A percentile compares a stretch with the other conserved stretches of the same genome.
These are phyloP conservation scores for Gallinago paraguaiae DNA, from an alignment of 2,113 vertebrate species.

Conservation along the genomic window DNA sequence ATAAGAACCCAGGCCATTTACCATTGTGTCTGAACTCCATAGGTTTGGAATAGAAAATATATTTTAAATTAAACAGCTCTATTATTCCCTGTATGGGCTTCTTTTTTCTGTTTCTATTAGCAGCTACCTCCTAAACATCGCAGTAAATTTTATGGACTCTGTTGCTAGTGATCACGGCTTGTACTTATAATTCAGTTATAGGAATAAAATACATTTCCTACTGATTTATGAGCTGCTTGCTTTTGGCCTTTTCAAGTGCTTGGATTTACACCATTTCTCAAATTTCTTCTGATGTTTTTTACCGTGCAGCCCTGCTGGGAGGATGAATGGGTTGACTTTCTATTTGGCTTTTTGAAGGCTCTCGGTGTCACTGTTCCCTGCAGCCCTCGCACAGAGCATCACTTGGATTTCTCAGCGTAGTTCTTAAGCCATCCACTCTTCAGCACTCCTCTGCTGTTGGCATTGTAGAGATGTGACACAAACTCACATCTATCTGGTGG, in stretches of 20 bases:
- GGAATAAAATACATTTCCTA: conserved; percentile 5
- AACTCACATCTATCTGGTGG: neutral
- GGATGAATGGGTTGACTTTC: neutral
- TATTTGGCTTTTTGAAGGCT: neutral
- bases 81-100: neutral
- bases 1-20: neutral
- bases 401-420: neutral
- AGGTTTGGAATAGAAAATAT: neutral
- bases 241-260: neutral
- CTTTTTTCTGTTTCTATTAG: neutral
- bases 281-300: conserved; percentile 3
- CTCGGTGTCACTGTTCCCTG: neutral
- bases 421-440: neutral
- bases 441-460: neutral
- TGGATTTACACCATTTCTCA: neutral
- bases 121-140: neutral
- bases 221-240: conserved; percentile 9
- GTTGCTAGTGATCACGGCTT: neutral
- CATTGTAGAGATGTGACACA: neutral
- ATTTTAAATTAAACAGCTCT: neutral
- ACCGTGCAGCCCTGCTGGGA: neutral
- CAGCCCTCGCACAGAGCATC: neutral
- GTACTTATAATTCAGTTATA: neutral
- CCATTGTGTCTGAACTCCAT: neutral
- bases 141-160: conserved; percentile 18